Percentiles rank a stretch among this genome's conserved stretches.
Conservation (phyloP, 1,140 invertebrate species). For the Batillaria attramentaria region DNA sequence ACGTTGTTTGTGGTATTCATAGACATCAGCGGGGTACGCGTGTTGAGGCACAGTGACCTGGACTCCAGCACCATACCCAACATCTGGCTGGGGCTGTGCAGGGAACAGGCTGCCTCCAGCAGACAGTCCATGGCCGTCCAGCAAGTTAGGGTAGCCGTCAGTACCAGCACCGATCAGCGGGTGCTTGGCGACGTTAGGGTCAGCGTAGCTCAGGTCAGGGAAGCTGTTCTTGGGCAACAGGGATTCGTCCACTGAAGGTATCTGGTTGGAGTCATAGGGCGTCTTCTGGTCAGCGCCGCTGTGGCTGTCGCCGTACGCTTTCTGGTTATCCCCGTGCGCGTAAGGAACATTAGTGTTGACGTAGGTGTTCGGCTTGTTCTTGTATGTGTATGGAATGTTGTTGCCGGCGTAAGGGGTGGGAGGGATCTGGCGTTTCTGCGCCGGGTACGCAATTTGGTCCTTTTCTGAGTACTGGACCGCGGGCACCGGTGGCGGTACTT, state of each 20-base stretch:
- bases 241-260: background rate
- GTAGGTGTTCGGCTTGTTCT: background rate
- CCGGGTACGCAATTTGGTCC: background rate
- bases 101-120: background rate
- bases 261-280: background rate
- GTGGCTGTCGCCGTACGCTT: background rate
- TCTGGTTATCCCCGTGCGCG: background rate
- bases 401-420: background rate
- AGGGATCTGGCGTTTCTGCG: background rate
- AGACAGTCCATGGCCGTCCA: background rate
- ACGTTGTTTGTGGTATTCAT: background rate
- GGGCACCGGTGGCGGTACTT: background rate
- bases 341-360: background rate
- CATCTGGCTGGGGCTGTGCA: background rate
- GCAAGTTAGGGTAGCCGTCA: background rate
- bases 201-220: background rate
- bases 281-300: background rate
- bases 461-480: background rate
- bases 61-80: background rate
- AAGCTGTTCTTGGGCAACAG: too few species aligned
- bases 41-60: slow-evolving; percentile 5
- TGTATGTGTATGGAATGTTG: background rate
- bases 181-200: background rate
- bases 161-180: background rate
- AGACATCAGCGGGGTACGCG: slow-evolving; percentile 19